phyloP scores from a whole-genome alignment of 2,888 invertebrate species.

The Pyralis farinalis region DNA sequence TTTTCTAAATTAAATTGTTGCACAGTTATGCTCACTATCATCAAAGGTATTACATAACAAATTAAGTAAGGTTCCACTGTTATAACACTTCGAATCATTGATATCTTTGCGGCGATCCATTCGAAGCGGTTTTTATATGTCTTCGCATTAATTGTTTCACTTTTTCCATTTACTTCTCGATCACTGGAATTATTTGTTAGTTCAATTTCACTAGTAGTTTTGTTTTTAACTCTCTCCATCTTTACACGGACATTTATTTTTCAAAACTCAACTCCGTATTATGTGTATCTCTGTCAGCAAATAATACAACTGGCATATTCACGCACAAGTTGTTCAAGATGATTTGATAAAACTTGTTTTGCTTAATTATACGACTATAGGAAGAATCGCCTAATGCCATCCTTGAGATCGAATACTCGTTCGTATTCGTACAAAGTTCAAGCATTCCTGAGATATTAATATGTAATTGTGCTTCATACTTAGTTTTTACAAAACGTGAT shows the following conservation, averaged over 20 bases:
- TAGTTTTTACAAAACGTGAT: too few species aligned
- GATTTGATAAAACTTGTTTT: conserved; percentile 27
- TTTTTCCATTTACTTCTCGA: conserved; percentile 17
- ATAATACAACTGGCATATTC: conserved; percentile 1
- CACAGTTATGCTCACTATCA: conserved; percentile 80
- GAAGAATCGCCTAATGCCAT: conserved; percentile 16
- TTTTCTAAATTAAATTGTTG: conserved; percentile 79
- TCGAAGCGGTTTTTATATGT: background rate
- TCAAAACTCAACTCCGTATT: too few species aligned
- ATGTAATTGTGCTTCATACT: background rate
- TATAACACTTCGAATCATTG: conserved; percentile 37
- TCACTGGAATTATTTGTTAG: conserved; percentile 15
- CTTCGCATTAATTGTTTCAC: conserved; percentile 14
- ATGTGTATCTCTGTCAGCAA: background rate
- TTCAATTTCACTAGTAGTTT: conserved; percentile 13
- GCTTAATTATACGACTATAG: conserved; percentile 18
- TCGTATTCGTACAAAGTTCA: conserved; percentile 12
- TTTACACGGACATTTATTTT: background rate
- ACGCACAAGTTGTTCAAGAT: conserved; percentile 16
- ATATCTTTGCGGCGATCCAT: background rate
- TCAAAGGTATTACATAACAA: conserved; percentile 82
- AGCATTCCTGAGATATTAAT: background rate
- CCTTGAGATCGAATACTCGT: conserved; percentile 17
- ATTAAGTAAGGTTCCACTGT: conserved; percentile 85
- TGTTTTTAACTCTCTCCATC: conserved; percentile 4